A percentile compares a stretch with the other conserved stretches of the same genome.
Evolutionary conservation across 2,888 invertebrate species (phyloP).

Genomic region (Acronicta psi): DNA sequence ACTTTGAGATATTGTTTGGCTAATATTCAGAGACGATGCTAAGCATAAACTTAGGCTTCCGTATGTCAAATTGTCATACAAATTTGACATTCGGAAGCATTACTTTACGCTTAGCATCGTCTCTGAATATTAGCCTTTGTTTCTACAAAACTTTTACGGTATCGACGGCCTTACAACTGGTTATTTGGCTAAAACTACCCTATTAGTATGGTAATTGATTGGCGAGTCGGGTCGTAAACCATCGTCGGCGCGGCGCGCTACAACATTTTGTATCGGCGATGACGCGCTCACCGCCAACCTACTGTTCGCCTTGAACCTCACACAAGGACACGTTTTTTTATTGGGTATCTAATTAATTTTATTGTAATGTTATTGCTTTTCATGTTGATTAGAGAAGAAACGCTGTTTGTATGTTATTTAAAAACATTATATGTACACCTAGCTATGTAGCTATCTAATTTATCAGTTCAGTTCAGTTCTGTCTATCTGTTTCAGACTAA

Average conservation of each 20-base stretch:
- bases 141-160: conserved; percentile 47
- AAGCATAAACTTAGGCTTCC: too few relatives aligned
- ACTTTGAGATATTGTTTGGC: conserved; percentile 42
- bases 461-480: too few relatives aligned
- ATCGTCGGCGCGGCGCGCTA: conserved; percentile 42
- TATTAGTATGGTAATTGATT: conserved; percentile 82
- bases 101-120: too few relatives aligned
- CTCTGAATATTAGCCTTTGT: too few relatives aligned
- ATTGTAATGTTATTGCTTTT: conserved; percentile 45
- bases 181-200: conserved; percentile 72
- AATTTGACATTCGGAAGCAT: too few relatives aligned
- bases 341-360: conserved; percentile 45
- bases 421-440: not conserved
- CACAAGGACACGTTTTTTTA: conserved; percentile 55
- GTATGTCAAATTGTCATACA: too few relatives aligned
- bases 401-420: conserved; percentile 14
- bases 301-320: conserved; percentile 56
- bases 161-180: conserved; percentile 64
- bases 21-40: too few relatives aligned
- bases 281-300: conserved; percentile 41
- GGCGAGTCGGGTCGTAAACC: conserved; percentile 69
- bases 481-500: not conserved
- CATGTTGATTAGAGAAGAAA: conserved; percentile 30
- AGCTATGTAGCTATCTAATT: conserved; percentile 1
- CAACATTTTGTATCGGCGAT: conserved; percentile 46